Percentiles rank a stretch among this genome's conserved stretches.
These are phyloP conservation scores for Lasioglossum malachurum DNA, from an alignment of 2,888 invertebrate genomes.

Conservation along the genomic window DNA sequence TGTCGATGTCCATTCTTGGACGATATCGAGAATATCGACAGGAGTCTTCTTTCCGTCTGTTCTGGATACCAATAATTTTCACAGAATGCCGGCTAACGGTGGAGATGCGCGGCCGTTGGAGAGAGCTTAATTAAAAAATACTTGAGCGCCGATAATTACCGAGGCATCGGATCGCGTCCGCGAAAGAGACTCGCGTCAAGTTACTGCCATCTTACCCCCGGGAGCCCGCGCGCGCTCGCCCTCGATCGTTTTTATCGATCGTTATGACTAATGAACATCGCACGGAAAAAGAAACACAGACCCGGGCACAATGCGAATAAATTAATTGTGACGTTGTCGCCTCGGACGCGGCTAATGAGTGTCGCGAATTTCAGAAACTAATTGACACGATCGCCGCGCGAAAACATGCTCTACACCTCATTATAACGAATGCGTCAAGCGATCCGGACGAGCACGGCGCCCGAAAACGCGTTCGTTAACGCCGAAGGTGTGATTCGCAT, in stretches of 20 bases:
- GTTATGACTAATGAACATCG: background rate
- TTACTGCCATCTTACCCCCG: background rate
- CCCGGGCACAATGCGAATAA: background rate
- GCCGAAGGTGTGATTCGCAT: background rate
- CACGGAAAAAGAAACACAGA: background rate
- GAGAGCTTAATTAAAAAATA: constrained; percentile 70
- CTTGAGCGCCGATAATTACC: constrained; percentile 54
- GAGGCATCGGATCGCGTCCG: background rate
- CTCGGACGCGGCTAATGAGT: background rate
- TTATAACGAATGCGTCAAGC: background rate
- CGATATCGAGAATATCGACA: constrained; percentile 68
- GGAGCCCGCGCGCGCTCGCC: too few species aligned
- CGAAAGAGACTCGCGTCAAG: constrained; percentile 30
- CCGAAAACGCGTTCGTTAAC: background rate
- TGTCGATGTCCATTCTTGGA: constrained; percentile 42
- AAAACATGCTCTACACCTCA: background rate
- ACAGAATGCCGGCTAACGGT: constrained; percentile 45
- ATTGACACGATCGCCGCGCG: background rate
- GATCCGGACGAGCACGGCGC: background rate
- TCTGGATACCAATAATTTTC: constrained; percentile 57
- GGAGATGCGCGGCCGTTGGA: background rate
- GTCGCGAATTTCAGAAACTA: background rate
- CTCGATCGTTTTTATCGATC: constrained; percentile 18
- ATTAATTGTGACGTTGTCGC: background rate
- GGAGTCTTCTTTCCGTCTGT: constrained; percentile 39